Evolutionary conservation across 2,797 vertebrate species (phyloP), one percentile per base, ranked within the genome.

Genomic region (Lithobates pipiens): DNA sequence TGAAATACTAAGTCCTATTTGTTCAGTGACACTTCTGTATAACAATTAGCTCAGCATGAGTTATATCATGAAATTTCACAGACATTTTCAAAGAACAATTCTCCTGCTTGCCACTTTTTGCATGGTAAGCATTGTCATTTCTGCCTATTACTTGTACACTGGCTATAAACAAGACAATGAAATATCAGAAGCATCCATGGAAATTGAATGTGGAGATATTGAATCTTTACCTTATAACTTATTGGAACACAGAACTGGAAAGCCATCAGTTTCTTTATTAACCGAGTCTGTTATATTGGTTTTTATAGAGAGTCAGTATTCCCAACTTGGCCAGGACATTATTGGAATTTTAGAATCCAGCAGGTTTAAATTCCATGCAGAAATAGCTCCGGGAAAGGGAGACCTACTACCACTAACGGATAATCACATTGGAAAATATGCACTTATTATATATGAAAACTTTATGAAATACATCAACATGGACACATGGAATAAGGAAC

Each of bases 271-370:
- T 87, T 93, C 95, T 0, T 92, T 95, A 10, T 94, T 94, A 88
- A 97, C 96, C n/a, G 97, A 99, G 15, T 95, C 96, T 0, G 93
- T 96, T 0, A 96, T 97, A 57, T 94, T 99, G 86, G 97, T 99
- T 67, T 97, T 99, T 89, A 97, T 99, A 90, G 98, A 99, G 89
- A 99, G 97, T 88, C 98, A 99, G 89, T 99, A 99, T 90, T 99
- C 98, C 5, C 92, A 96, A 3, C 93, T 99, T 87, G 98, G 98
- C 79, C 98, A 99, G 93, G 98, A 99, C 88, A 98, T 99, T 71
- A 94, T 98, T 88, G 96, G 95, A 77, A 93, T 98, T 88, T 89
- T 99, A 88, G 98, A 99, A 91, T 98, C 98, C 2, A 97, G 96
- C 80, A 94, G 97, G 90, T 99, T 98, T 90, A 96, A 94, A 80